Percentiles rank a stretch among this genome's conserved stretches.
phyloP scores from a whole-genome alignment of 1,140 invertebrate genomes.

The Camponotus vicinus region DNA sequence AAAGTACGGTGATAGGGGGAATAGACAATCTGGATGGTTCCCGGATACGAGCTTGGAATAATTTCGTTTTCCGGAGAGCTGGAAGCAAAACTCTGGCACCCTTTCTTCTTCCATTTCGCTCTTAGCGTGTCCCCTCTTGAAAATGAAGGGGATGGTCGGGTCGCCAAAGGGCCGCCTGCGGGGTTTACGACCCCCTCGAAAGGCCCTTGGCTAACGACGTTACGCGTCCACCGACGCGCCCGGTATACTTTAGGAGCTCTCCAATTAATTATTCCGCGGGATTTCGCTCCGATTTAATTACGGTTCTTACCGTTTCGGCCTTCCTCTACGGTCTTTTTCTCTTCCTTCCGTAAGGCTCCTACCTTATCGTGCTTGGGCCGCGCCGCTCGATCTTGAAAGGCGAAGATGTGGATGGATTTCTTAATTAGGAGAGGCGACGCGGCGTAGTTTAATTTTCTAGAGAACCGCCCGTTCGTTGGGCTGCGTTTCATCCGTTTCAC shows the following conservation, averaged over 20 bases:
- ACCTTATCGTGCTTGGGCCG: slow-evolving; percentile 50
- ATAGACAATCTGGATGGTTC: slow-evolving; percentile 47
- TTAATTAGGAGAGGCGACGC: slow-evolving; percentile 73
- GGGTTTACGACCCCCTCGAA: slow-evolving; percentile 78
- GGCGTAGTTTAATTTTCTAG: slow-evolving; percentile 70
- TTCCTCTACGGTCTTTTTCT: slow-evolving; percentile 47
- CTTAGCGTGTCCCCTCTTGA: slow-evolving; percentile 69
- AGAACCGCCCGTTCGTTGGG: slow-evolving; percentile 45
- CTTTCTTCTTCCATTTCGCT: slow-evolving; percentile 73
- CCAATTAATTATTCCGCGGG: slow-evolving; percentile 83
- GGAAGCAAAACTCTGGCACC: slow-evolving; percentile 71
- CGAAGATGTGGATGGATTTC: slow-evolving; percentile 74
- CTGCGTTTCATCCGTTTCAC: slow-evolving; percentile 25
- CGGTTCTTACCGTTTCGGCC: slow-evolving; percentile 76
- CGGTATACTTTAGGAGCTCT: slow-evolving; percentile 79
- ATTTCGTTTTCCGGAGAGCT: slow-evolving; percentile 72
- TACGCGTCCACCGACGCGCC: slow-evolving; percentile 80
- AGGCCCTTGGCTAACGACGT: slow-evolving; percentile 79
- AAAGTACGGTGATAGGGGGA: not conserved
- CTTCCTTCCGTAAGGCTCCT: slow-evolving; percentile 22
- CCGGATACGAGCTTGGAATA: slow-evolving; percentile 67
- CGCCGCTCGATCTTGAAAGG: slow-evolving; percentile 68
- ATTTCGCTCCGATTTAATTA: slow-evolving; percentile 83
- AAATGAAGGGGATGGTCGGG: slow-evolving; percentile 62
- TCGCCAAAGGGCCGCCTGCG: slow-evolving; percentile 74